Evolutionary conservation across 2,888 invertebrate species (phyloP), one percentile per base, ranked within the genome.

Genomic region (Fissipunctia ypsillon): DNA sequence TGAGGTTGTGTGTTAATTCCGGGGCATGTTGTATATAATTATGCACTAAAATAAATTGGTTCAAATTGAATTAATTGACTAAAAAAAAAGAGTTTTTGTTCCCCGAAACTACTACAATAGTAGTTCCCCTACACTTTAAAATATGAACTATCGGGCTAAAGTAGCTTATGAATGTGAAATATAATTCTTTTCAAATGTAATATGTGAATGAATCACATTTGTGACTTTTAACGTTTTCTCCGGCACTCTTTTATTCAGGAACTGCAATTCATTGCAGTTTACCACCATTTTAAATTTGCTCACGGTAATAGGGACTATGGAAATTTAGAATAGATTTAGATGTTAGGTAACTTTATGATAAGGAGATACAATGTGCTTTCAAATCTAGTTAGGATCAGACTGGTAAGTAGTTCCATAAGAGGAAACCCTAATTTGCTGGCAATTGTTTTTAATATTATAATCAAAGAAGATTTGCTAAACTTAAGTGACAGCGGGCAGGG

Each of bases 181-280:
- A 70, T 75, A 80, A 84, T 73, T 84, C 66, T 35, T 69, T 78
- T 71, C 35, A 76, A 67, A 78, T 35, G 41, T 81, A 68, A 75
- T 80, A 80, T 73, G 77, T 69, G 72, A 86, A 86, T 87, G 81
- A 87, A 86, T 89, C 84, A 88, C 83, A 78, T 87, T 84, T 77
- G 85, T 80, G 75, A 89, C 83, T 87, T 86, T 81, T 78, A 87
- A 85, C 71, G 74, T 56, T 85, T 83, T 75, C 81, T 64, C 50
- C 69, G 9, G 80, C 80, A 83, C 83, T 83, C 73, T 78, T 84
- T 87, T 84, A 88, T 88, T 78, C 80, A 84, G 70, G 38, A 31
- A 57, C 64, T 41, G 28, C 70, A 73, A 78, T 78, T 80, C 80
- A 68, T 84, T 82, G 69, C 73, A 84, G 74, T 78, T 78, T 79